These are phyloP conservation scores for Microctenopoma steveboyesi DNA, from an alignment of 2,797 vertebrate genomes.

Conservation along the genomic window DNA sequence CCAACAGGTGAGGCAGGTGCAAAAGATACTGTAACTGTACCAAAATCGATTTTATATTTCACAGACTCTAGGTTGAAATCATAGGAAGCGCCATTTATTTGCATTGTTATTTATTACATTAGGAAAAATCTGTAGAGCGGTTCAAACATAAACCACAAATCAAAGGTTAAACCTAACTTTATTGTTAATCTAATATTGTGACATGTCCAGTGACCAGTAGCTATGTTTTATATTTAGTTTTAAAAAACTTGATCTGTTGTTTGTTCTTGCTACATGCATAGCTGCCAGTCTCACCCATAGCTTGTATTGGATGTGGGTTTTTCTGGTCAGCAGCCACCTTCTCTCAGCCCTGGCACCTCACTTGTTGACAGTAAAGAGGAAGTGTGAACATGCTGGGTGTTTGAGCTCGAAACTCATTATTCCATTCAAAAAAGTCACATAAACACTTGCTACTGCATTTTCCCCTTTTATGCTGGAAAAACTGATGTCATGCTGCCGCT, in stretches of 20 bases:
- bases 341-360: background rate
- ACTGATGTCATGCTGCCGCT: background rate
- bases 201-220: background rate
- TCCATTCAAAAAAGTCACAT: background rate
- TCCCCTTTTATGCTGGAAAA: background rate
- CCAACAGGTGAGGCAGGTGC: too few relatives aligned
- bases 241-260: background rate
- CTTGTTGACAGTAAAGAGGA: constrained; percentile 14
- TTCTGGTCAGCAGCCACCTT: constrained; percentile 2
- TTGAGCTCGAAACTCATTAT: background rate
- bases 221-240: background rate
- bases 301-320: background rate
- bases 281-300: background rate
- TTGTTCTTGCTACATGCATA: background rate
- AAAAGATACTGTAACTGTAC: background rate
- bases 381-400: background rate
- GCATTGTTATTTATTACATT: background rate
- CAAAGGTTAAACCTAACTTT: background rate
- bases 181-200: too few relatives aligned
- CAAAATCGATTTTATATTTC: background rate
- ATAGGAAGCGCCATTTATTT: background rate
- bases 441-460: background rate
- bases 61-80: too few relatives aligned
- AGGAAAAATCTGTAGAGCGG: background rate
- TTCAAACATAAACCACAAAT: background rate